Evolutionary conservation across 2,113 vertebrate genomes (phyloP).

Genomic region (Malurus alboscapulatus): DNA sequence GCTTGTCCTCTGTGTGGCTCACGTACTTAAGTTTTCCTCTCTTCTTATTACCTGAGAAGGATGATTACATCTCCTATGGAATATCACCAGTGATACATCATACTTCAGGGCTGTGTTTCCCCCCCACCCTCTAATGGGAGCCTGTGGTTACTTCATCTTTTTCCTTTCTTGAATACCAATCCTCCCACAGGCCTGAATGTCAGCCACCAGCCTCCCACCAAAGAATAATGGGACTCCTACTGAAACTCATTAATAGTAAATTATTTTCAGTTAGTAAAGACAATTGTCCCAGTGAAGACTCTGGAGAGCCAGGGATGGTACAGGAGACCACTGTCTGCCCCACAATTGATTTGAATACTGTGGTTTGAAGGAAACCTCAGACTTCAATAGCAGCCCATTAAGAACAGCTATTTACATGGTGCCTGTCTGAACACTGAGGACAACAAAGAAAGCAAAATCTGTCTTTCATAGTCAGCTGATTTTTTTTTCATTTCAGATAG

Average conservation of each 20-base stretch:
- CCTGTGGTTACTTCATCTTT: conserved; percentile 38
- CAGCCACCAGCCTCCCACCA: conserved; percentile 18
- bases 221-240: conserved; percentile 28
- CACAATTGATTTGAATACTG: conserved; percentile 15
- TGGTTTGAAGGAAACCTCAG: conserved; percentile 51
- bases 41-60: conserved; percentile 26
- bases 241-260: conserved; percentile 31
- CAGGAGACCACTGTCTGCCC: conserved; percentile 2
- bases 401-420: background rate
- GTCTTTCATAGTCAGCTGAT: background rate
- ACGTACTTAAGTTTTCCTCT: background rate
- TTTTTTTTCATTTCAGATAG: background rate
- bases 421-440: background rate
- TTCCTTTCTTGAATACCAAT: conserved; percentile 22
- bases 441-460: background rate
- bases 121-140: background rate
- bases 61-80: conserved; percentile 49
- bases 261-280: conserved; percentile 27
- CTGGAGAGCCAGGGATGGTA: conserved; percentile 18
- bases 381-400: conserved; percentile 12
- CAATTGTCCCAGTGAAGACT: background rate
- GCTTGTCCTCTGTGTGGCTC: conserved; percentile 20
- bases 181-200: background rate
- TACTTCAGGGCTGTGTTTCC: background rate
- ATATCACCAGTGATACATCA: conserved; percentile 30